Evolutionary conservation across 2,888 invertebrate species (phyloP), one percentile per base, ranked within the genome.

Genomic region (Scaeva pyrastri): DNA sequence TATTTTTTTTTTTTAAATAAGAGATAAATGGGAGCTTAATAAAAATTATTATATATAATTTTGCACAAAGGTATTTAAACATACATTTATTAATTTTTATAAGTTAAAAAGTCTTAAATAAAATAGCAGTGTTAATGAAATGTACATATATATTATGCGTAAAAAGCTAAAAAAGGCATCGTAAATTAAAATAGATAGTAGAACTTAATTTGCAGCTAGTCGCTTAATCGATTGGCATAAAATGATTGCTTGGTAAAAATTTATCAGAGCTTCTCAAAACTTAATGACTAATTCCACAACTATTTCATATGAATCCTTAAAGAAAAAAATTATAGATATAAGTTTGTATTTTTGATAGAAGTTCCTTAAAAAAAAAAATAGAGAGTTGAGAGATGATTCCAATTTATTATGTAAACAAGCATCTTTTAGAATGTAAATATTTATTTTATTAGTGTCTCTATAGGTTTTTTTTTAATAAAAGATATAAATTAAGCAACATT

Each of bases 231-330:
- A 64, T 55, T 23, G 55, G 23, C 10, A 41, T 64, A 19, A 52
- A 64, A 41, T 41, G 55, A 48, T 31, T 71, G 64, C 76, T 82
- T 66, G 68, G 14, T 74, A 56, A 74, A 19, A 70, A 14, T 26
- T 58, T 66, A 12, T 71, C 56, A 75, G 62, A 70, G 71, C 55
- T 84, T 84, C 64, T 79, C 56, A 79, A 74, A 74, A 26, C 1
- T 7, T 52, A 14, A 43, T 23, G 48, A 50, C 5, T 5, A 19
- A 48, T 39, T 39, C 2, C 11, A 11, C 10, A 11, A 39, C 0
- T 39, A 39, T 39, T 39, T 39, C 1, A 39, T 39, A 39, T 31
- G 8, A 31, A 31, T 31, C 6, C 8, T 31, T 31, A 5, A 8
- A 31, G 5, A 31, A 5, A 26, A 26, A 6, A 7, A 4, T 26